Evolutionary conservation across 2,113 vertebrate species (phyloP), one percentile per base, ranked within the genome.

Genomic region (Otis tarda): DNA sequence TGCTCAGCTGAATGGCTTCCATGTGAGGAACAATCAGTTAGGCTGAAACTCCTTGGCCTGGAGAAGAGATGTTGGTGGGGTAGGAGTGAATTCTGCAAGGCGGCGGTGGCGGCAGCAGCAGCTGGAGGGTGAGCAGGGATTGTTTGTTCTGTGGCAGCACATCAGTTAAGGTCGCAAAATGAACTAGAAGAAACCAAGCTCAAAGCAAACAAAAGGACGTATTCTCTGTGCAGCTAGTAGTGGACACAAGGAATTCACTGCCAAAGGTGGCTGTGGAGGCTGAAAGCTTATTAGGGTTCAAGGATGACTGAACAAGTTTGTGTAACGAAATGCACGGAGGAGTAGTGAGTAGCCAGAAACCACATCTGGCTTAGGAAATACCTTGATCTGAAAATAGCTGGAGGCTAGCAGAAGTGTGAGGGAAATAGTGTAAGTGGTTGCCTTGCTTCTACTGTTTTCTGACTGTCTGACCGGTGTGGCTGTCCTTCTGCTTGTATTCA

Each of bases 301-400:
- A 91, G 87, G 84, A 91, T 94, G 93, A 79, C 89, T 87, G 87
- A 87, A 93, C 89, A 76, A 89, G 81, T 94, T 95, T 95, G 83
- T 82, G 53, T 97, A 83, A 91, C 94, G 93, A 91, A 91, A 87
- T 25, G 14, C 49, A 78, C 0, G 3, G 57, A 91, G 81, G 74
- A 91, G 87, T 93, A 79, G 49, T 84, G 68, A 61, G 81, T 82
- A 94, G 53, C 33, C 89, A 83, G 84, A 95, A 96, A 91, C 94
- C 81, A 82, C 81, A 84, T 91, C 74, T 95, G 79, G 73, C 87
- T 94, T 91, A 71, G 87, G 93, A 95, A 96, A 84, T 89, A 84
- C 81, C 81, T 97, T 89, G 77, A 95, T 95, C 74, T 94, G 91
- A 94, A 95, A 84, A 84, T 79, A 96, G 93, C 95, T 94, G 74